Conservation (phyloP, 2,113 vertebrate species). For the Nematolebias whitei region DNA sequence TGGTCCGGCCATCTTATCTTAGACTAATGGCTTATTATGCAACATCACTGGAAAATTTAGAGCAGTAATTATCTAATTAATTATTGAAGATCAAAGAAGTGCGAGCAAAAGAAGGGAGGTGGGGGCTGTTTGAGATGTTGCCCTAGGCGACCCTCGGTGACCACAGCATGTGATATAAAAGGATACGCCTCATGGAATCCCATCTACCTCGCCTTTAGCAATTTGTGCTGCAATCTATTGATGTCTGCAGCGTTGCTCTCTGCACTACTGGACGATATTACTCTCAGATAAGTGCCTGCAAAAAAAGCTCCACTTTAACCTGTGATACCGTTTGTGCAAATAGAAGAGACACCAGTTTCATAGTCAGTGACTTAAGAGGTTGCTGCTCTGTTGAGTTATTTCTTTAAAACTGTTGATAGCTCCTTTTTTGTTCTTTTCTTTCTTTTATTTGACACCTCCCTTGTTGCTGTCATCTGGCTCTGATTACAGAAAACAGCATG, state of each 20-base stretch:
- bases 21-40: conserved; percentile 50
- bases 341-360: conserved; percentile 18
- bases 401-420: conserved; percentile 25
- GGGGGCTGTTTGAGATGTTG: conserved; percentile 28
- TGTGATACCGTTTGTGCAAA: conserved; percentile 41
- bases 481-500: conserved; percentile 56
- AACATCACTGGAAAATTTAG: conserved; percentile 24
- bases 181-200: conserved; percentile 50
- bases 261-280: conserved; percentile 13
- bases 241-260: conserved; percentile 49
- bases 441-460: conserved; percentile 28
- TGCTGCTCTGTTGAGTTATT: conserved; percentile 37
- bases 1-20: conserved; percentile 25
- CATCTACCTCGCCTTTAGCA: conserved; percentile 54
- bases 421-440: conserved; percentile 34
- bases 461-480: conserved; percentile 43
- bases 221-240: conserved; percentile 43
- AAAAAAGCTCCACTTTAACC: conserved; percentile 48
- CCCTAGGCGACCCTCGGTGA: conserved; percentile 52
- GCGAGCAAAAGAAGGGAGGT: conserved; percentile 1
- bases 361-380: conserved; percentile 38
- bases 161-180: conserved; percentile 42
- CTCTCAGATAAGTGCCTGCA: conserved; percentile 40
- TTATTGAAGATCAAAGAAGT: conserved; percentile 59
- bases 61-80: conserved; percentile 61